Conservation (phyloP, 2,888 invertebrate species). For the Leptura quadrifasciata region DNA sequence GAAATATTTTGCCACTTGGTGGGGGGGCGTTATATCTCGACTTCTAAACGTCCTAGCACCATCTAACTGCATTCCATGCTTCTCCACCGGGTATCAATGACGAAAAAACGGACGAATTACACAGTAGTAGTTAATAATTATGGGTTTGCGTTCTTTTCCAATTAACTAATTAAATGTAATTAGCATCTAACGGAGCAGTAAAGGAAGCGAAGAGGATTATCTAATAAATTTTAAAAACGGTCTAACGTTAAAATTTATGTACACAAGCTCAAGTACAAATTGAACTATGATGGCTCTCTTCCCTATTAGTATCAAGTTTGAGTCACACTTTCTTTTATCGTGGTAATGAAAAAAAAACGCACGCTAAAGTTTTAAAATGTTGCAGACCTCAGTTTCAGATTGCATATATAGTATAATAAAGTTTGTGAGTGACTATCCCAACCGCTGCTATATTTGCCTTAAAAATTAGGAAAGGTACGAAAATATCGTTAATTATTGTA, state of each 20-base stretch:
- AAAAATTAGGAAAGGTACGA: constrained; percentile 13
- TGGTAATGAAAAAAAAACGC: constrained; percentile 8
- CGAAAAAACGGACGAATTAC: background rate
- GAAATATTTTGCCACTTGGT: too few relatives aligned
- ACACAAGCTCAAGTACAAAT: constrained; percentile 28
- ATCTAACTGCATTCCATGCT: background rate
- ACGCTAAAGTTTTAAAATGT: constrained; percentile 7
- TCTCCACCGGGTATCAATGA: background rate
- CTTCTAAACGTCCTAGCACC: too few relatives aligned
- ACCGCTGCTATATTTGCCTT: constrained; percentile 1
- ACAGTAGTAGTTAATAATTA: background rate
- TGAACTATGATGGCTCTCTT: constrained; percentile 26
- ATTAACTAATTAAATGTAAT: constrained; percentile 33
- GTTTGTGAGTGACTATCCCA: background rate
- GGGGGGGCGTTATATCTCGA: too few relatives aligned
- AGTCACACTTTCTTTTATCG: constrained; percentile 18
- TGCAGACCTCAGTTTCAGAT: background rate
- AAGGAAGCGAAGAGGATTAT: constrained; percentile 46
- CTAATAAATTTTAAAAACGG: constrained; percentile 46
- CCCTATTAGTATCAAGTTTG: constrained; percentile 33
- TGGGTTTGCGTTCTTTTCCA: constrained; percentile 14
- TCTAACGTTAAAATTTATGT: constrained; percentile 15
- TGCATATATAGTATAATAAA: background rate
- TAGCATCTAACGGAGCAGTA: constrained; percentile 2
- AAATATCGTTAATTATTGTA: background rate